Evolutionary conservation across 2,888 invertebrate genomes (phyloP), one percentile per base, ranked within the genome.

Genomic region (Tinea pellionella): DNA sequence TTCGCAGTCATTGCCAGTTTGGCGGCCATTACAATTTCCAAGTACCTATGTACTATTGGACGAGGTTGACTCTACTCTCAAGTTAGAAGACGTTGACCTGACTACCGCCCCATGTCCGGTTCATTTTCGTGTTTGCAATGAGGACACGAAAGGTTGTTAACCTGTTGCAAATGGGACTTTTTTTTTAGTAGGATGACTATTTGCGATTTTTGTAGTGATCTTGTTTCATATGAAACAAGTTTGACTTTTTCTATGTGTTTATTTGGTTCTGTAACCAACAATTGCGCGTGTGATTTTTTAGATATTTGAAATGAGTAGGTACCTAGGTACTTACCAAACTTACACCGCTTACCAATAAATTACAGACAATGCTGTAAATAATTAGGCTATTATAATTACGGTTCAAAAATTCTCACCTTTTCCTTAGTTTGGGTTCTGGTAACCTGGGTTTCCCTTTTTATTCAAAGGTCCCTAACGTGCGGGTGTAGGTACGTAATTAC

Each of bases 401-500:
- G 3, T 24, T 6, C 24, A 6, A 24, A 3, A 24, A 24, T 24
- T 24, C 24, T 24, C 24, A 24, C 24, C 2, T 24, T 3, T 24
- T 24, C 24, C n/a, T 47, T 57, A 32, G 59, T 69, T 66, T 51
- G 60, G 42, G 15, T 58, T 51, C 57, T 53, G 61, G 61, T 61
- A 53, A 59, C 62, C 62, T 41, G 47, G 62, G 62, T 13, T 19
- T 60, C 58, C 37, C 60, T 37, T 16, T 30, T 60, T 65, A 62
- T 63, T 62, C 24, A 24, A n/a, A 30, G 58, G 60, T 60, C 53
- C 37, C 30, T 30, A 30, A 30, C 30, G n/a, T n/a, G n/a, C n/a
- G n/a, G n/a, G n/a, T 30, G 30, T 37, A 37, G 4, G n/a, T 1
- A 9, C 24, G 24, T 37, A 61, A 64, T 66, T 64, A 65, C 65